Evolutionary conservation across 2,797 vertebrate species (phyloP).

Genomic region (Meda fulgida): DNA sequence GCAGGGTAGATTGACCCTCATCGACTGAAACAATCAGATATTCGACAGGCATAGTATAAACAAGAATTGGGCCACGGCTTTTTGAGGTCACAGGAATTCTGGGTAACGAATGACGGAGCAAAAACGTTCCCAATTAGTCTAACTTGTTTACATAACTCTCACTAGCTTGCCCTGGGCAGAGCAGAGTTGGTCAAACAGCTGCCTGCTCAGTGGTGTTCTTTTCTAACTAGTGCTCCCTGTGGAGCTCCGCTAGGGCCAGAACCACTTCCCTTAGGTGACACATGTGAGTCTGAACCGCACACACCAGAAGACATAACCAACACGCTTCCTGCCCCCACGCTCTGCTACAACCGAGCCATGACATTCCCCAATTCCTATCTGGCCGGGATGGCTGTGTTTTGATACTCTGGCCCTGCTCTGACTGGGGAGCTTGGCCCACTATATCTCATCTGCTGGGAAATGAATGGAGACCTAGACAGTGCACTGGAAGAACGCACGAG

Average conservation of each 20-base stretch:
- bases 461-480: slow-evolving; percentile 51
- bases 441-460: slow-evolving; percentile 41
- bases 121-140: slow-evolving; percentile 75
- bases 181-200: slow-evolving; percentile 52
- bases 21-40: slow-evolving; percentile 32
- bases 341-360: slow-evolving; percentile 52
- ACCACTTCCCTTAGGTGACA: slow-evolving; percentile 50
- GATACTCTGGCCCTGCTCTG: slow-evolving; percentile 41
- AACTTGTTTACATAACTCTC: slow-evolving; percentile 79
- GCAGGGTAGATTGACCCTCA: slow-evolving; percentile 37
- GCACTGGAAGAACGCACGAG: slow-evolving; percentile 60
- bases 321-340: slow-evolving; percentile 52
- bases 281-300: slow-evolving; percentile 25
- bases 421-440: slow-evolving; percentile 36
- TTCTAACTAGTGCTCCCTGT: slow-evolving; percentile 63
- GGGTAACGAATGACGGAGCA: slow-evolving; percentile 74
- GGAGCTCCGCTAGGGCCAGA: slow-evolving; percentile 44
- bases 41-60: slow-evolving; percentile 55
- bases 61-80: slow-evolving; percentile 67
- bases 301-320: slow-evolving; percentile 36
- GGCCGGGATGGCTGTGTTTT: slow-evolving; percentile 39
- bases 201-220: slow-evolving; percentile 45
- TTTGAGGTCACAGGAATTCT: slow-evolving; percentile 71
- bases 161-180: slow-evolving; percentile 70
- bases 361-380: slow-evolving; percentile 56